Conservation (phyloP, 2,797 vertebrate genomes). For the Syngnathus acus region DNA sequence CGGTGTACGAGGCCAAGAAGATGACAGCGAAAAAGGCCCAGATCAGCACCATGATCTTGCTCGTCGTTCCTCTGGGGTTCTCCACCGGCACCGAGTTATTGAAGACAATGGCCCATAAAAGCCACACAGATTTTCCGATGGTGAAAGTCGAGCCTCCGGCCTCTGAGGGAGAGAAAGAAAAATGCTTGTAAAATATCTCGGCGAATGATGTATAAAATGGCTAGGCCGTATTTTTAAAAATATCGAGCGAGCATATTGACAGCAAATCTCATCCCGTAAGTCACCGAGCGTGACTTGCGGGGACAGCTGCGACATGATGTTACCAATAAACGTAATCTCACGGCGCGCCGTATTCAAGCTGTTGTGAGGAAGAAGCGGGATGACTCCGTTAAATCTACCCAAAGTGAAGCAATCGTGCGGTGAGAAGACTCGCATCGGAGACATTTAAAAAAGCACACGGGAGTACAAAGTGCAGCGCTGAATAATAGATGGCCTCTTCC, state of each 20-base stretch:
- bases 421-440: conserved; percentile 20
- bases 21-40: conserved; percentile 98
- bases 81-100: conserved; percentile 96
- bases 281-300: neutral
- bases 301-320: neutral
- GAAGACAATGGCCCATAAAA: conserved; percentile 95
- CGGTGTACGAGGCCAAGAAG: conserved; percentile 94
- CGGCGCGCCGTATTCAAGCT: neutral
- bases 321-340: neutral
- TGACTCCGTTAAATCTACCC: conserved; percentile 36
- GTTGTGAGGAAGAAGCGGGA: conserved; percentile 11
- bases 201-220: neutral
- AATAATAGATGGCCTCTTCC: conserved; percentile 58
- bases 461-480: conserved; percentile 48
- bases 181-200: neutral
- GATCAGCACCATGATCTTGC: conserved; percentile 95
- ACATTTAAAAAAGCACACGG: conserved; percentile 43
- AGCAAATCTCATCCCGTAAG: neutral
- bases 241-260: neutral
- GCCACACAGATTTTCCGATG: conserved; percentile 92
- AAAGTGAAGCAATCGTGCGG: conserved; percentile 43
- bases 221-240: neutral
- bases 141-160: conserved; percentile 91
- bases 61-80: conserved; percentile 91
- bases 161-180: conserved; percentile 56